Conservation (phyloP, 92 coral and sea anemone genomes). For the Palythoa caribaeorum region DNA sequence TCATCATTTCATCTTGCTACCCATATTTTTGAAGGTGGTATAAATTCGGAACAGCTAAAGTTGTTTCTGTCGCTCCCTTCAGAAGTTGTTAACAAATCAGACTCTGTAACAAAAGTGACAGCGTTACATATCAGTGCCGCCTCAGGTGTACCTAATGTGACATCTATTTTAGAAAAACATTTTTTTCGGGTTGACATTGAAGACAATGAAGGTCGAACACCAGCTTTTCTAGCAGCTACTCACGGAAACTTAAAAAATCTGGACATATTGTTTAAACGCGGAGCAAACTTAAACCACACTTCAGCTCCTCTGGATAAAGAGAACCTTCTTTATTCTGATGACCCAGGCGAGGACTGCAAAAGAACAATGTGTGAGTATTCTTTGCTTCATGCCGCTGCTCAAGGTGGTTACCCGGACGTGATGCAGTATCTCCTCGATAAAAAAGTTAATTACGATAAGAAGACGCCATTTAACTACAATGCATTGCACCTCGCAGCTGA, state of each 20-base stretch:
- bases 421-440: constrained; percentile 44
- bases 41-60: neutral
- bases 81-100: constrained; percentile 35
- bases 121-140: constrained; percentile 58
- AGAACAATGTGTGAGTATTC: constrained; percentile 60
- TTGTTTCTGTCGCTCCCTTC: constrained; percentile 52
- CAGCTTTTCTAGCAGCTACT: constrained; percentile 61
- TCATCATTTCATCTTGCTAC: constrained; percentile 57
- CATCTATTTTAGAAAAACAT: constrained; percentile 47
- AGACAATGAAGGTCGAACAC: constrained; percentile 50
- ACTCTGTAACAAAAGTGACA: constrained; percentile 35
- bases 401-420: constrained; percentile 53
- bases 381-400: constrained; percentile 62
- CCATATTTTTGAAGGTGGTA: constrained; percentile 60
- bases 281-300: constrained; percentile 54
- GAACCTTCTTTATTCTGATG: constrained; percentile 22
- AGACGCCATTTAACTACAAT: constrained; percentile 6
- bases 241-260: constrained; percentile 23
- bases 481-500: constrained; percentile 91
- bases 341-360: constrained; percentile 40
- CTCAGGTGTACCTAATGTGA: constrained; percentile 22
- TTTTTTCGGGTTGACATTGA: constrained; percentile 43
- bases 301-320: constrained; percentile 29
- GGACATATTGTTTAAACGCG: constrained; percentile 40
- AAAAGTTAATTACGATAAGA: neutral